phyloP scores from a whole-genome alignment of 2,113 vertebrate species.

The Lepus timidus region DNA sequence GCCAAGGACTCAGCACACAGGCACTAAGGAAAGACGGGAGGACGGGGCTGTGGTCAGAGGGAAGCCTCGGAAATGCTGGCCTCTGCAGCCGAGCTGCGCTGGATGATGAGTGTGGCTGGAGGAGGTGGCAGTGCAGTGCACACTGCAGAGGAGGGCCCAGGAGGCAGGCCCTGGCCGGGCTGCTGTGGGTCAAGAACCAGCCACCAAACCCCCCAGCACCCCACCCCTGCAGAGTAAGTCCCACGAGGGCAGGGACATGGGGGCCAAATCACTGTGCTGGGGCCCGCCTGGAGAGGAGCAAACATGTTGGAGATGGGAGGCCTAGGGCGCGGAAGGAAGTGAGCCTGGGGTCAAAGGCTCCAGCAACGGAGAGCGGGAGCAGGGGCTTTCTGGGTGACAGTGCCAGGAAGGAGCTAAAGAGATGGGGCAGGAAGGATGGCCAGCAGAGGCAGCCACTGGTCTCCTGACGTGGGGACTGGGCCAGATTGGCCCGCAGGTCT shows the following conservation, averaged over 20 bases:
- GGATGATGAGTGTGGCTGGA: neutral
- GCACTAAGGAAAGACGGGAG: neutral
- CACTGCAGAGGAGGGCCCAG: neutral
- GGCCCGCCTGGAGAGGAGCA: neutral
- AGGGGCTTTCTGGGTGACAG: neutral
- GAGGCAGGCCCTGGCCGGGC: neutral
- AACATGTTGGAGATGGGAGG: neutral
- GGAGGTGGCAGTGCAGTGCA: neutral
- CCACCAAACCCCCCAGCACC: neutral
- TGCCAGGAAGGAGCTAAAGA: neutral
- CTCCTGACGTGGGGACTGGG: fast-evolving
- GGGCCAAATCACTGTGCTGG: neutral
- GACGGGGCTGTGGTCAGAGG: neutral
- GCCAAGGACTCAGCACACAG: neutral
- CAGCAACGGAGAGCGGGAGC: neutral
- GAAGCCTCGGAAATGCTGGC: neutral
- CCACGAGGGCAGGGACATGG: neutral
- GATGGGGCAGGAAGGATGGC: neutral
- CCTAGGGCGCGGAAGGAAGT: neutral
- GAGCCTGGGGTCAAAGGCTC: neutral
- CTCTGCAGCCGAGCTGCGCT: neutral
- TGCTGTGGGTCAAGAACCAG: neutral
- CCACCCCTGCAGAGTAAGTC: neutral
- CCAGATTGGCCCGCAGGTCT: neutral
- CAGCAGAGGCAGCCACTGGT: neutral